Percentiles rank a stretch among this genome's conserved stretches.
These are phyloP conservation scores for Rhinoderma darwinii DNA, from an alignment of 2,113 vertebrate genomes.

Conservation along the genomic window DNA sequence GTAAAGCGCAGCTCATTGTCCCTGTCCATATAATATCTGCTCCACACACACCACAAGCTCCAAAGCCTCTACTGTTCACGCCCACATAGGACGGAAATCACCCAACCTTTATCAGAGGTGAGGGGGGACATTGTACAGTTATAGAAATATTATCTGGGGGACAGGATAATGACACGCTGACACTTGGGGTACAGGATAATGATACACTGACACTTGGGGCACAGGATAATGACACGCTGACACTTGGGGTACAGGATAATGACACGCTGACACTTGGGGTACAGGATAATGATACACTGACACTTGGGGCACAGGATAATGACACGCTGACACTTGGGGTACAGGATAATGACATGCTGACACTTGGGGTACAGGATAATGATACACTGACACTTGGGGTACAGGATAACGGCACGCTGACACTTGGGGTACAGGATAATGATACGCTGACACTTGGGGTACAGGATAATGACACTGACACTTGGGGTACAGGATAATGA, in stretches of 20 bases:
- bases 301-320: not conserved
- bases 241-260: not conserved
- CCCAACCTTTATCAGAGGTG: no score
- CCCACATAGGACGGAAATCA: no score
- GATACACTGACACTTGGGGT: not conserved
- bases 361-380: not conserved
- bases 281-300: not conserved
- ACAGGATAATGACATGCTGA: not conserved
- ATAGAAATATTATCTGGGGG: no score
- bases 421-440: no score
- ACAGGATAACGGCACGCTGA: not conserved
- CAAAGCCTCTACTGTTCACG: no score
- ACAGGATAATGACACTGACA: not conserved
- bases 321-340: not conserved
- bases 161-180: no score
- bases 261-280: not conserved
- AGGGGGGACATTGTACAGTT: no score
- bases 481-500: not conserved
- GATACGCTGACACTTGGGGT: not conserved
- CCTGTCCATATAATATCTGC: not conserved
- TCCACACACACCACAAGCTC: not conserved
- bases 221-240: no score
- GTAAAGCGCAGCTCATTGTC: not conserved
- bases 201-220: not conserved
- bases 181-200: no score